phyloP scores from a whole-genome alignment of 2,113 vertebrate genomes.

The Vidua macroura region DNA sequence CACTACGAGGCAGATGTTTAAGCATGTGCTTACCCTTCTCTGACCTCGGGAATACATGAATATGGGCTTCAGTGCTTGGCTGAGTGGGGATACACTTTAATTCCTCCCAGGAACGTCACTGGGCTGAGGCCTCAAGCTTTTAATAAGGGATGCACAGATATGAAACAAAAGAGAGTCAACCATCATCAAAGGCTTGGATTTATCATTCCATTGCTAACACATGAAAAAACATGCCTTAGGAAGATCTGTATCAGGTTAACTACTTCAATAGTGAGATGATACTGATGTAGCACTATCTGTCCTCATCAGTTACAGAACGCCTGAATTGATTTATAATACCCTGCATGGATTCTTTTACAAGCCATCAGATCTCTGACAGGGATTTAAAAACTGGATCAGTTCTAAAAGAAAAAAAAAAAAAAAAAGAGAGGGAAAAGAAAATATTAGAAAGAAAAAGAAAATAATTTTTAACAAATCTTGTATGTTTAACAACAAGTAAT shows the following conservation, averaged over 20 bases:
- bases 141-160: background rate
- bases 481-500: background rate
- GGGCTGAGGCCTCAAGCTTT: background rate
- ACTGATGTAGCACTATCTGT: background rate
- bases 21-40: background rate
- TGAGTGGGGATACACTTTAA: background rate
- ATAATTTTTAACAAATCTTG: background rate
- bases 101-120: background rate
- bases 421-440: background rate
- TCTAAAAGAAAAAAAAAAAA: background rate
- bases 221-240: background rate
- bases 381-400: slow-evolving; percentile 21
- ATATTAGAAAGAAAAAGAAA: background rate
- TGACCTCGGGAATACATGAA: background rate
- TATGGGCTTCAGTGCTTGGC: background rate
- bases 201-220: background rate
- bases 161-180: background rate
- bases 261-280: background rate
- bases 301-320: background rate
- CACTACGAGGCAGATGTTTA: background rate
- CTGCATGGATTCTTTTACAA: background rate
- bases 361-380: background rate
- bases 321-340: background rate
- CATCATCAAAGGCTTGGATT: background rate
- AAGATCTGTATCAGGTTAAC: background rate